A percentile compares a stretch with the other conserved stretches of the same genome.
These are phyloP conservation scores for Cranoglanis bouderius DNA, from an alignment of 2,113 vertebrate genomes.

Conservation along the genomic window DNA sequence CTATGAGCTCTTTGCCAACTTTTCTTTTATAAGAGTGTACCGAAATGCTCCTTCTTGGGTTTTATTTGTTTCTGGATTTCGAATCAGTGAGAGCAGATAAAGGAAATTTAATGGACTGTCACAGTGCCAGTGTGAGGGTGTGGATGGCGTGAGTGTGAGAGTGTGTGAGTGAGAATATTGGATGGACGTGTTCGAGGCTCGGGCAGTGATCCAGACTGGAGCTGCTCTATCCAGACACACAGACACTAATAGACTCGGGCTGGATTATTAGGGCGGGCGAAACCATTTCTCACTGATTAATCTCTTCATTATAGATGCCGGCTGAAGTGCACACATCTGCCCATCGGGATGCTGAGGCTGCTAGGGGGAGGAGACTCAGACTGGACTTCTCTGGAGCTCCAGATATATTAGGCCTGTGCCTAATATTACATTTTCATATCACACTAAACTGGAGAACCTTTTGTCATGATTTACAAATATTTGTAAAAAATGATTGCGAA, in stretches of 20 bases:
- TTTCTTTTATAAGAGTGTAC: background rate
- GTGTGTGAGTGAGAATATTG: slow-evolving; percentile 13
- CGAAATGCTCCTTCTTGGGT: background rate
- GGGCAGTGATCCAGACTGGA: slow-evolving; percentile 35
- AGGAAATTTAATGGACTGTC: background rate
- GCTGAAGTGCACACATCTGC: slow-evolving; percentile 31
- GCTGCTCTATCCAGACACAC: slow-evolving; percentile 40
- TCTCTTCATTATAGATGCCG: slow-evolving; percentile 43
- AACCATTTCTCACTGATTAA: slow-evolving; percentile 45
- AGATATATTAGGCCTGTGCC: background rate
- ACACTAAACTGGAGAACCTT: background rate
- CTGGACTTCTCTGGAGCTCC: background rate
- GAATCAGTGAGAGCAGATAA: background rate
- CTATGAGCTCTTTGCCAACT: background rate
- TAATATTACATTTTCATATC: background rate
- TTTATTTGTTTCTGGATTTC: background rate
- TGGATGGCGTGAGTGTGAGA: background rate
- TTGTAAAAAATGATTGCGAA: background rate
- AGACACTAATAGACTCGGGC: slow-evolving; percentile 39
- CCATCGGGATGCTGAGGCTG: background rate
- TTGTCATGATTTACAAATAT: background rate
- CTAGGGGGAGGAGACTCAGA: too few relatives aligned
- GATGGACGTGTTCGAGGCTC: slow-evolving; percentile 21
- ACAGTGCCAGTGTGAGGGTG: background rate
- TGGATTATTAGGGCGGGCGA: slow-evolving; percentile 40